A percentile compares a stretch with the other conserved stretches of the same genome.
Conservation (phyloP, 2,888 invertebrate genomes). For the Celastrina argiolus region DNA sequence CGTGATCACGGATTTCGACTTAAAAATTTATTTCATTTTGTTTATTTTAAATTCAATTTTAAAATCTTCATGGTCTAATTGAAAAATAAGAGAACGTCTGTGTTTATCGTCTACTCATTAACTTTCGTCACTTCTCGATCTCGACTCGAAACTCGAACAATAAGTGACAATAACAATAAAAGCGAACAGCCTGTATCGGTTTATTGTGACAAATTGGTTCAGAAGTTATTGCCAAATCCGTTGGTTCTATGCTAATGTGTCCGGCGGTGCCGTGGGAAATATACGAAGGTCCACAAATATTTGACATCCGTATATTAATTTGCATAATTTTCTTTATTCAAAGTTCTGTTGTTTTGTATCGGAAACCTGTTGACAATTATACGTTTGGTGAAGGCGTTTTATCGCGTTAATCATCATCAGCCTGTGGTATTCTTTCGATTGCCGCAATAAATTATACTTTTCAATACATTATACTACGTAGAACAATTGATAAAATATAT, state of each 20-base stretch:
- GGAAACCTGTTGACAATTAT: conserved; percentile 10
- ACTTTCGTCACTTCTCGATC: not conserved
- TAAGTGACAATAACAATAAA: not conserved
- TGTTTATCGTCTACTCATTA: not conserved
- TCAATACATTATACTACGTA: no score
- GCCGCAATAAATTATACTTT: no score
- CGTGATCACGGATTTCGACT: no score
- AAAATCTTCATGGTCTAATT: no score
- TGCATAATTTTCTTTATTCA: conserved; percentile 20
- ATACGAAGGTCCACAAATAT: conserved; percentile 23
- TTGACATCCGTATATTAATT: conserved; percentile 11
- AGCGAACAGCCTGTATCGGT: conserved; percentile 1
- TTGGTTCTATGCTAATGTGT: conserved; percentile 31
- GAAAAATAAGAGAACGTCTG: not conserved
- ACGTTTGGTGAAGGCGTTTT: conserved; percentile 6
- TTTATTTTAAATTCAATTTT: no score
- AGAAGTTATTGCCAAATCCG: conserved; percentile 31
- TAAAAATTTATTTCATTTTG: no score
- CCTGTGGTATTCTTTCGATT: no score
- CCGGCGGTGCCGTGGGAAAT: conserved; percentile 33
- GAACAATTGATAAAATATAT: no score
- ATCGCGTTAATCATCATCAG: conserved; percentile 2
- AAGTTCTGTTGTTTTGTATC: conserved; percentile 12
- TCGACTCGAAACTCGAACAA: not conserved
- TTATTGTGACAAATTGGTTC: conserved; percentile 29